Evolutionary conservation across 2,888 invertebrate genomes (phyloP), one percentile per base, ranked within the genome.

Genomic region (Eristalis tenax): DNA sequence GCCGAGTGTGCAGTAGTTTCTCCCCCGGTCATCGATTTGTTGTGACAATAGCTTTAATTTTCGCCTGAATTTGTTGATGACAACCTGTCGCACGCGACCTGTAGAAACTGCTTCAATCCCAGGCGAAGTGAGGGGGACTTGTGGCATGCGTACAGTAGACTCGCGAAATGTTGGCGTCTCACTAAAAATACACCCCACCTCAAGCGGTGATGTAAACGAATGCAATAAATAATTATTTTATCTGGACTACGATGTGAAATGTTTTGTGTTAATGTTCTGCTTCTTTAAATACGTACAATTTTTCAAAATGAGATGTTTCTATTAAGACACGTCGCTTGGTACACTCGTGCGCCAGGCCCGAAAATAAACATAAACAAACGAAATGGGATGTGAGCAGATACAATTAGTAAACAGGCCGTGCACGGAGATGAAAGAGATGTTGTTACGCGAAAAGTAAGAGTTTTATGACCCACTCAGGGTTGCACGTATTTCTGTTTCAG

Each of bases 141-240:
- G 22, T 64, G 2, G 32, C 63, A 15, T 5, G n/a, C 15, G 28
- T 3, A 61, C 59, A 28, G 13, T 50, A n/a, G 18, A 50, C 18
- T 18, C 6, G 50, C 50, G 50, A 50, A 18, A 50, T 50, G 8
- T 8, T 50, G 18, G 18, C 18, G 8, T 8, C 18, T 18, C 8
- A 2, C 13, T 26, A 18, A 32, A 68, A 56, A 56, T 69, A 50
- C 32, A 35, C 15, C 57, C 38, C 18, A 2, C 18, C 22, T 22
- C 56, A 4, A n/a, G 6, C 15, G 26, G 10, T 59, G 23, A 38
- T 40, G 35, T n/a, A 38, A 70, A 35, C 22, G 23, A 71, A 40
- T 70, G 35, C 5, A 40, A 61, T 71, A 71, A 61, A 71, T 26
- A 71, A 38, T 57, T 71, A 71, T 38, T 70, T 70, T 35, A 35